Conservation (phyloP, 2,113 vertebrate genomes). For the Sebastes fasciatus region DNA sequence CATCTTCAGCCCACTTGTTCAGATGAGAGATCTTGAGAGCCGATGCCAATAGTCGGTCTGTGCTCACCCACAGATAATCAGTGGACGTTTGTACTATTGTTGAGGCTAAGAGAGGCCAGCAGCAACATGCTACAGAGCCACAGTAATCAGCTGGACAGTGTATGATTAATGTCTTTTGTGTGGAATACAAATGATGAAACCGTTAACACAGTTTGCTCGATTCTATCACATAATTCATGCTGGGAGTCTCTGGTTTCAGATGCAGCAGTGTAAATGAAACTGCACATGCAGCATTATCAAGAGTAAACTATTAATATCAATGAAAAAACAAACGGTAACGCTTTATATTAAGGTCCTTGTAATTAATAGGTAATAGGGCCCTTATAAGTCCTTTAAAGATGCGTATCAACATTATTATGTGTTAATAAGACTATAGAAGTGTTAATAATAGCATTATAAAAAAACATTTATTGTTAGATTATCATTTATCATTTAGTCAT, state of each 20-base stretch:
- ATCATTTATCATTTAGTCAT: too few species aligned
- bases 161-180: neutral
- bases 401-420: too few species aligned
- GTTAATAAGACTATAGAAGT: too few species aligned
- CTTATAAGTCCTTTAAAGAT: too few species aligned
- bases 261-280: neutral
- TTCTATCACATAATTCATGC: neutral
- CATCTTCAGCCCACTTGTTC: neutral
- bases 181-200: neutral
- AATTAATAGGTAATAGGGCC: too few species aligned
- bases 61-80: neutral
- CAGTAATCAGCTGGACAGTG: neutral
- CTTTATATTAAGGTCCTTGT: too few species aligned
- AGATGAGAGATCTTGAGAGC: neutral
- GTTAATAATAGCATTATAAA: too few species aligned
- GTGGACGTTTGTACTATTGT: neutral
- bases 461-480: too few species aligned
- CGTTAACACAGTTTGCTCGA: neutral
- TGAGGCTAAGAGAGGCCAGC: neutral
- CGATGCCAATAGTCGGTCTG: neutral
- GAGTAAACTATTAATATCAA: neutral
- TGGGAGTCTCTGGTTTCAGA: neutral
- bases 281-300: neutral
- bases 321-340: too few species aligned
- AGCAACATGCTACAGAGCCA: neutral